phyloP scores from a whole-genome alignment of 2,113 vertebrate species.

The Ancistrus triradiatus region DNA sequence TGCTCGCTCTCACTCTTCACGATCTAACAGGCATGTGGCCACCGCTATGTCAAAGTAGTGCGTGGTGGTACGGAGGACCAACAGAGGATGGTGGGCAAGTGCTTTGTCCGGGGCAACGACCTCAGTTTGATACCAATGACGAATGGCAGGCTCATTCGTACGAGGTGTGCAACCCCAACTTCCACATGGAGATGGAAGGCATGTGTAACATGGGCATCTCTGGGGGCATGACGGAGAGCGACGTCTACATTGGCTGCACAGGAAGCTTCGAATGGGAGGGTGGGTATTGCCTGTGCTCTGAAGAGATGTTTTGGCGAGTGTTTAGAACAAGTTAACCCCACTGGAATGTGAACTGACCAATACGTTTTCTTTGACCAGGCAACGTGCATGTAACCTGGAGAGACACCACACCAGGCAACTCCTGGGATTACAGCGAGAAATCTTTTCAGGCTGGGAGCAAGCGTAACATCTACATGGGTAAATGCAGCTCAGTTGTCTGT shows the following conservation, averaged over 20 bases:
- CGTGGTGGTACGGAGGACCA: conserved; percentile 70
- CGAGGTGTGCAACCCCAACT: conserved; percentile 82
- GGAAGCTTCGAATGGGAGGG: conserved; percentile 91
- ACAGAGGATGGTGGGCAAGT: conserved; percentile 85
- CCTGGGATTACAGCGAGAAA: conserved; percentile 44
- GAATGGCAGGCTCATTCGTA: conserved; percentile 82
- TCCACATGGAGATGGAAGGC: conserved; percentile 68
- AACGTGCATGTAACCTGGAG: conserved; percentile 65
- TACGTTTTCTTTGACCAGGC: conserved; percentile 55
- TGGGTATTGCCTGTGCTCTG: conserved; percentile 40
- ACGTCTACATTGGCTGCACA: conserved; percentile 74
- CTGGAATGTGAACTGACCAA: conserved; percentile 4
- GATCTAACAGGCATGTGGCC: conserved; percentile 86
- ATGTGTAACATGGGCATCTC: conserved; percentile 93
- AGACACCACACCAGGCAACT: conserved; percentile 42
- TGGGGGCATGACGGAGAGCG: conserved; percentile 75
- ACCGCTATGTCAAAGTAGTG: conserved; percentile 80
- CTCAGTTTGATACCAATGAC: conserved; percentile 69
- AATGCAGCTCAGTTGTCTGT: not conserved
- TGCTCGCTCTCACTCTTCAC: too few relatives aligned
- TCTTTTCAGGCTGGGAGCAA: conserved; percentile 41
- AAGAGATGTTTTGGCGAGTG: too few relatives aligned
- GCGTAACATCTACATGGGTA: conserved; percentile 68
- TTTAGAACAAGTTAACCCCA: not conserved
- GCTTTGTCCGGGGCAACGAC: conserved; percentile 83